Base-by-base conservation (phyloP, 2,113 vertebrate species). In the Emydura subglobosa region DNA sequence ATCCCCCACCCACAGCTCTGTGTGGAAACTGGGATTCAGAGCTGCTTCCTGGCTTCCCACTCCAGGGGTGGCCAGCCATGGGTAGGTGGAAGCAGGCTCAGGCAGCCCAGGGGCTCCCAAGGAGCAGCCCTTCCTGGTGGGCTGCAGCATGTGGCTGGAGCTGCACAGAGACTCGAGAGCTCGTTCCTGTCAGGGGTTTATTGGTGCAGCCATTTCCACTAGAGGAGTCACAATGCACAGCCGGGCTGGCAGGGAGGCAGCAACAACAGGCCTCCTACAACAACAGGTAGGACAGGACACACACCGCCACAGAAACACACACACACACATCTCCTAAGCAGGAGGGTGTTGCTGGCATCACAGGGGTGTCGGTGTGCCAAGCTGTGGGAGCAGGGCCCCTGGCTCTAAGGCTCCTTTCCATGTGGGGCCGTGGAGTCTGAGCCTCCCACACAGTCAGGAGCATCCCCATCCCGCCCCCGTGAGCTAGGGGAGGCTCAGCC, bases 151-250 rank as follows among this genome's bases (percentile, higher is more conserved):
- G 27, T 8, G 24, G 24, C 16, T 5, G 1, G 14, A 27, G 11
- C 86, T 79, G 80, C 0, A 0, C 8, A 53, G 85, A 88, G 76
- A 14, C 44, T 2, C 39, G 51, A 80, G 24, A 51, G 10, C 2
- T 10, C 47, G 68, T 81, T 97, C 92, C 94, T 95, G 91, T 97
- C 92, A 95, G 93, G 90, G 91, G 82, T 97, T 98, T 97, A 98
- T 97, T 97, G 95, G 91, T 97, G 96, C 91, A 97, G 94, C 93
- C 95, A 95, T 96, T 97, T 95, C 93, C 97, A 97, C 92, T 98
- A 94, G 96, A 96, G 79, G 89, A 97, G 95, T 92, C 95, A 96
- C 96, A 96, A 98, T 87, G 93, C 95, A 95, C 95, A 65, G 54
- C 53, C 34, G 44, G 54, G 61, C 54, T 54, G 14, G 25, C 44